Percentiles rank a stretch among this genome's conserved stretches.
Conservation (phyloP, 2,113 vertebrate species). For the Phylloscopus trochilus region DNA sequence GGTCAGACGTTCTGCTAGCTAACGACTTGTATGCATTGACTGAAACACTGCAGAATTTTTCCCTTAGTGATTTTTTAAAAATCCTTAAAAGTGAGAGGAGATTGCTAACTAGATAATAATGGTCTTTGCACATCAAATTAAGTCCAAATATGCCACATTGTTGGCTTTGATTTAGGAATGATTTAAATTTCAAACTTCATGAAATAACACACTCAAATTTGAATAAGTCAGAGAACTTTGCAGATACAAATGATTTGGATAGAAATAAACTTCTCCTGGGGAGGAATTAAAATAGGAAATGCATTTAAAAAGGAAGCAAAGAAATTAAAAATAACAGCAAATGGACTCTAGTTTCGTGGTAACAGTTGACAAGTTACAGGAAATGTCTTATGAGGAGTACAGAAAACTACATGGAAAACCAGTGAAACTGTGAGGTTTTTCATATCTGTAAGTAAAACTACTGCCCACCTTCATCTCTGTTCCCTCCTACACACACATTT, state of each 20-base stretch:
- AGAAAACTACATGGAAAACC: not conserved
- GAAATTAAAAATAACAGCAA: not conserved
- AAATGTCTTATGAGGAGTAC: not conserved
- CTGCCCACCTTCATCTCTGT: not conserved
- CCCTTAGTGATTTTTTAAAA: not conserved
- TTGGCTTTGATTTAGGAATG: constrained; percentile 11
- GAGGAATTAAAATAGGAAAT: not conserved
- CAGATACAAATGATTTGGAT: not conserved
- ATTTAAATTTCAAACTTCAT: not conserved
- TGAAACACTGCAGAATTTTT: not conserved
- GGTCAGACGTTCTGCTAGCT: not conserved
- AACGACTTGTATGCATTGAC: not conserved
- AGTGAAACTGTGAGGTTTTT: not conserved
- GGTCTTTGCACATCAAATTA: not conserved
- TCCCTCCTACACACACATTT: fast-evolving
- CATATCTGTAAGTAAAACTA: not conserved
- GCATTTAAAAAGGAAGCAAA: not conserved
- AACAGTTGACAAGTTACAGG: not conserved
- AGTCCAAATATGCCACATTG: not conserved
- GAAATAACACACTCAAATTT: not conserved
- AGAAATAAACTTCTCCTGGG: not conserved
- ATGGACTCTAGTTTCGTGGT: not conserved
- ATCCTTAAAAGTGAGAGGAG: not conserved
- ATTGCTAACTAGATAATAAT: not conserved
- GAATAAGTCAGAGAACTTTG: not conserved